phyloP scores from a whole-genome alignment of 2,113 vertebrate genomes.

The Microtus richardsoni region DNA sequence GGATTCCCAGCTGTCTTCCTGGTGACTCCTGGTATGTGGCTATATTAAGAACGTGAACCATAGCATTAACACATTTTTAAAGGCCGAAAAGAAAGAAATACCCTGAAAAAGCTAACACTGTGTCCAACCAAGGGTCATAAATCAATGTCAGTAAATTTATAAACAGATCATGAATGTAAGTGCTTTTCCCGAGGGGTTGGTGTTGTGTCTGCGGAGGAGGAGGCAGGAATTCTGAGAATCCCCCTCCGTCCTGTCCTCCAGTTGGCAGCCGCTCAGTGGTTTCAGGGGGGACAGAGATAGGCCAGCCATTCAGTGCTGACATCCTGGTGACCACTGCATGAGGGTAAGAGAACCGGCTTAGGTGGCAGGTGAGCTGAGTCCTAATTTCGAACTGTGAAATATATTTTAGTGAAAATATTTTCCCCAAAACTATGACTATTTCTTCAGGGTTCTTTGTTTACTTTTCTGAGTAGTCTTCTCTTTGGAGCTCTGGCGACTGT shows the following conservation, averaged over 20 bases:
- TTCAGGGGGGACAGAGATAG: constrained; percentile 19
- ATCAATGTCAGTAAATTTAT: constrained; percentile 89
- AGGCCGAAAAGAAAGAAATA: constrained; percentile 82
- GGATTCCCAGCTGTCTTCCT: constrained; percentile 72
- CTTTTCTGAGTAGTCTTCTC: neutral
- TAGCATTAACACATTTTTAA: constrained; percentile 86
- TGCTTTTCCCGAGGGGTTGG: constrained; percentile 88
- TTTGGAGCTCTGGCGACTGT: neutral
- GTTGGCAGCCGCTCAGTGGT: neutral
- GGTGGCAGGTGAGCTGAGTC: neutral
- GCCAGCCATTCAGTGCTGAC: neutral
- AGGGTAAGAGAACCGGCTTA: neutral
- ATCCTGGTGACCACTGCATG: neutral
- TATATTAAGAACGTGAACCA: constrained; percentile 80
- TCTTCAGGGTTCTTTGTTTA: neutral
- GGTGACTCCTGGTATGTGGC: constrained; percentile 74
- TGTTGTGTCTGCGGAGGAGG: constrained; percentile 80
- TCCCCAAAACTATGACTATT: neutral
- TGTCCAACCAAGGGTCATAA: constrained; percentile 87
- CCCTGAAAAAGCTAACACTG: constrained; percentile 85
- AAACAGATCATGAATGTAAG: constrained; percentile 89
- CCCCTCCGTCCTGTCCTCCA: constrained; percentile 64
- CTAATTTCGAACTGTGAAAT: neutral
- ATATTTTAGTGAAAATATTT: neutral
- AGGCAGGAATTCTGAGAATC: constrained; percentile 63